Evolutionary conservation across 2,888 invertebrate genomes (phyloP).

Genomic region (Philonicus albiceps): DNA sequence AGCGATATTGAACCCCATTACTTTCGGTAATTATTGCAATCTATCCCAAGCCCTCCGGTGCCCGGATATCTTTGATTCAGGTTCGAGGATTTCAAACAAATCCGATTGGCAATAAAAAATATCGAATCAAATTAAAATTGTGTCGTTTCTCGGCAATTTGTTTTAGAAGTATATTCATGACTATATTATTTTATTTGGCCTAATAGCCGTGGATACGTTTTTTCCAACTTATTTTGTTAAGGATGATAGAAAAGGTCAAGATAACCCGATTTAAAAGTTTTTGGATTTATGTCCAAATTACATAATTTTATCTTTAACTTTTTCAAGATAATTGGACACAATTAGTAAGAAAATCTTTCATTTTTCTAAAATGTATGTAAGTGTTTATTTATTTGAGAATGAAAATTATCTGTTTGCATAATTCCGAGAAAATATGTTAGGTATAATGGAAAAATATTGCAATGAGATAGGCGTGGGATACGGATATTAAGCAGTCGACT

Average conservation of each 20-base stretch:
- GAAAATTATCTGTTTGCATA: too few relatives aligned
- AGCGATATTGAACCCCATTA: not conserved
- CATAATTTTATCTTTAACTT: too few relatives aligned
- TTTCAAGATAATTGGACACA: too few relatives aligned
- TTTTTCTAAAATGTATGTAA: not conserved
- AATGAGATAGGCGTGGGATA: not conserved
- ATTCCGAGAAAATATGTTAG: not conserved
- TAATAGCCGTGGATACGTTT: not conserved
- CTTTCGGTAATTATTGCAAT: slow-evolving; percentile 5
- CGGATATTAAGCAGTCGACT: not conserved
- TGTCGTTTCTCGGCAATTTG: not conserved
- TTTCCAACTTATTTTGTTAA: not conserved
- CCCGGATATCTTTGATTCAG: not conserved
- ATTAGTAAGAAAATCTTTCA: too few relatives aligned
- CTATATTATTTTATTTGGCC: not conserved
- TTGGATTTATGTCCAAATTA: too few relatives aligned
- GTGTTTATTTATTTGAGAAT: not conserved
- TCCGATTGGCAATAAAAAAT: not conserved
- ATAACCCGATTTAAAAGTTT: not conserved
- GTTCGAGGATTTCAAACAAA: not conserved
- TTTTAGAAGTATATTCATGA: not conserved
- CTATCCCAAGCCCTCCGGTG: not conserved
- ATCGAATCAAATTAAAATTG: not conserved
- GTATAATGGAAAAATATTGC: not conserved
- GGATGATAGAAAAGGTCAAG: not conserved